phyloP scores from a whole-genome alignment of 2,113 vertebrate species.

The Hippocampus barbouri region DNA sequence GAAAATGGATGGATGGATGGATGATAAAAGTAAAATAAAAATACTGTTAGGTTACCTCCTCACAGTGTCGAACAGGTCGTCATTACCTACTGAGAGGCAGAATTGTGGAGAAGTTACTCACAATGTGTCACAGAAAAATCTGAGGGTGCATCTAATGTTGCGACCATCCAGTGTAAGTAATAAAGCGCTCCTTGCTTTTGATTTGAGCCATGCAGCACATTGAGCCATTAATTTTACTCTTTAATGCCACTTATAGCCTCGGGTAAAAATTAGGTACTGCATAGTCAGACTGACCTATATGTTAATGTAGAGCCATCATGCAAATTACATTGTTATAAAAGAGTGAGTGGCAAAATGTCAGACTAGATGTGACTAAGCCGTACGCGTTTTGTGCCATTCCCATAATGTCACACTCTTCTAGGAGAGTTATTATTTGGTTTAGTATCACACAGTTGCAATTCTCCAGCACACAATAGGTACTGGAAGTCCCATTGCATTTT shows the following conservation, averaged over 20 bases:
- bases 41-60: too few species aligned
- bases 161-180: not conserved
- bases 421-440: not conserved
- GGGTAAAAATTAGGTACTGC: not conserved
- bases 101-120: too few species aligned
- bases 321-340: not conserved
- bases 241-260: not conserved
- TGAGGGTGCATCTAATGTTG: not conserved
- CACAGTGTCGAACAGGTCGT: too few species aligned
- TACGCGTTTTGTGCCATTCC: not conserved
- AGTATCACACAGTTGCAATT: not conserved
- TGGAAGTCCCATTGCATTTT: not conserved
- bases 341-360: not conserved
- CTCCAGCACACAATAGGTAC: not conserved
- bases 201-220: not conserved
- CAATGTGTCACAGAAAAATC: too few species aligned
- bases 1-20: too few species aligned
- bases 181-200: not conserved
- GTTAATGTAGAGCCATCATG: not conserved
- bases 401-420: not conserved
- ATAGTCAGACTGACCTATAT: not conserved
- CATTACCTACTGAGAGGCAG: too few species aligned
- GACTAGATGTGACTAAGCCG: not conserved
- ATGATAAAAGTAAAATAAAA: too few species aligned
- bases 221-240: conserved; percentile 1